phyloP scores from a whole-genome alignment of 2,113 vertebrate genomes.

The Takifugu bimaculatus region DNA sequence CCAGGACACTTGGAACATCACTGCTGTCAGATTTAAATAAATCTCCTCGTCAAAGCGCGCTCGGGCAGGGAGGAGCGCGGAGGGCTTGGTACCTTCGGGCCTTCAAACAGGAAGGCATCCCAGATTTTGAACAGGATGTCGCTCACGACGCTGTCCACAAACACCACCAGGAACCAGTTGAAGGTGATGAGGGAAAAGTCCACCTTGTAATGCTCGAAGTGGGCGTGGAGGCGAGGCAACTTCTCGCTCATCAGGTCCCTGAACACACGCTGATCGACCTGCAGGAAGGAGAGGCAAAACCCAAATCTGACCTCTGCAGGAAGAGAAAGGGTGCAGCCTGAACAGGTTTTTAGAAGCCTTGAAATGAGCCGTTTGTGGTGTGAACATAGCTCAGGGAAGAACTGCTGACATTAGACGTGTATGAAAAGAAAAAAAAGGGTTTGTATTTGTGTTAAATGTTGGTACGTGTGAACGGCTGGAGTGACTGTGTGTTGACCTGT shows the following conservation, averaged over 20 bases:
- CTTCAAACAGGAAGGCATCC: slow-evolving; percentile 96
- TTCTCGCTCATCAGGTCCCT: slow-evolving; percentile 95
- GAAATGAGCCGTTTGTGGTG: no score
- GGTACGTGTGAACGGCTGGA: no score
- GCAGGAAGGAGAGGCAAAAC: neutral
- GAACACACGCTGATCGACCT: slow-evolving; percentile 98
- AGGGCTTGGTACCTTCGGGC: slow-evolving; percentile 83
- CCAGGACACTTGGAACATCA: no score
- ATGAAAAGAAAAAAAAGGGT: no score
- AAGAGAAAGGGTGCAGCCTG: no score
- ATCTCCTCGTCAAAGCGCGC: neutral
- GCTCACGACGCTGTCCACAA: slow-evolving; percentile 95
- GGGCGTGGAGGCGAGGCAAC: slow-evolving; percentile 86
- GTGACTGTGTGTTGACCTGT: slow-evolving; percentile 77
- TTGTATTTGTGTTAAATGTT: no score
- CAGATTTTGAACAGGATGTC: slow-evolving; percentile 97
- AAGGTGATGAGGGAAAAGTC: slow-evolving; percentile 98
- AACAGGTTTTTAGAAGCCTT: no score
- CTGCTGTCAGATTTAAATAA: no score
- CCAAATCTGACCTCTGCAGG: no score
- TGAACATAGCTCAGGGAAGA: no score
- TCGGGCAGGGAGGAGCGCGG: neutral
- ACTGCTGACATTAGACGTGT: no score
- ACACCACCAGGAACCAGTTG: slow-evolving; percentile 98
- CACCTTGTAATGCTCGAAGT: slow-evolving; percentile 91